phyloP scores from a whole-genome alignment of 2,797 vertebrate genomes.

The Morelia viridis region DNA sequence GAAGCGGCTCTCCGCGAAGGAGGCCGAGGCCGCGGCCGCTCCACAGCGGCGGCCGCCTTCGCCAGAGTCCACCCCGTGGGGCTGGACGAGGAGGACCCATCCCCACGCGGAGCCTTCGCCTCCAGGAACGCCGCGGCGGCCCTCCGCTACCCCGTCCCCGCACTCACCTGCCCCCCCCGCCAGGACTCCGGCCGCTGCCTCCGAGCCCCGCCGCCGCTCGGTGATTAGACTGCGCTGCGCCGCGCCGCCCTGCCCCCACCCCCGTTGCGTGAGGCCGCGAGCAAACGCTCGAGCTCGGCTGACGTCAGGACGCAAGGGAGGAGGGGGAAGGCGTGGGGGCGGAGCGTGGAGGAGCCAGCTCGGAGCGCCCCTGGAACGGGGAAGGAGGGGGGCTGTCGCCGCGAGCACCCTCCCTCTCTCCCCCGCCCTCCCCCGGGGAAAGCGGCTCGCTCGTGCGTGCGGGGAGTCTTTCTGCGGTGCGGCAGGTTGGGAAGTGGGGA shows the following conservation, averaged over 20 bases:
- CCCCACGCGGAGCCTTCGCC: too few relatives aligned
- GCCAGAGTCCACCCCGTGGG: not conserved
- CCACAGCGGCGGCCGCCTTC: not conserved
- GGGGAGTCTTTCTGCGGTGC: not conserved
- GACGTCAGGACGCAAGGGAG: conserved; percentile 14
- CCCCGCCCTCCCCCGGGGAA: not conserved
- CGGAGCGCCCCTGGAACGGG: not conserved
- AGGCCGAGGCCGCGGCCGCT: not conserved
- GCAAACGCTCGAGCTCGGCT: not conserved
- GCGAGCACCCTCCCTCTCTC: not conserved
- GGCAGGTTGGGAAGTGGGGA: not conserved
- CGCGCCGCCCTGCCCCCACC: too few relatives aligned
- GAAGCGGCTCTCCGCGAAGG: not conserved
- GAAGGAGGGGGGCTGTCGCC: not conserved
- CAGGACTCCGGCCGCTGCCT: not conserved
- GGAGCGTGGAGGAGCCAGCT: not conserved
- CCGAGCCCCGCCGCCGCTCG: not conserved
- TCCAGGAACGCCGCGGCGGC: too few relatives aligned
- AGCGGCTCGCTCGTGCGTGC: not conserved
- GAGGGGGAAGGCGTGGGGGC: not conserved
- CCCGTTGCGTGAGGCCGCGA: not conserved
- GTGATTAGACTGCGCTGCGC: not conserved
- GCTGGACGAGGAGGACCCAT: not conserved
- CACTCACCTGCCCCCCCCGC: not conserved
- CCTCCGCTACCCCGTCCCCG: not conserved